These are phyloP conservation scores for Drosophila bipectinata DNA, from an alignment of 1,140 invertebrate genomes.

Conservation along the genomic window DNA sequence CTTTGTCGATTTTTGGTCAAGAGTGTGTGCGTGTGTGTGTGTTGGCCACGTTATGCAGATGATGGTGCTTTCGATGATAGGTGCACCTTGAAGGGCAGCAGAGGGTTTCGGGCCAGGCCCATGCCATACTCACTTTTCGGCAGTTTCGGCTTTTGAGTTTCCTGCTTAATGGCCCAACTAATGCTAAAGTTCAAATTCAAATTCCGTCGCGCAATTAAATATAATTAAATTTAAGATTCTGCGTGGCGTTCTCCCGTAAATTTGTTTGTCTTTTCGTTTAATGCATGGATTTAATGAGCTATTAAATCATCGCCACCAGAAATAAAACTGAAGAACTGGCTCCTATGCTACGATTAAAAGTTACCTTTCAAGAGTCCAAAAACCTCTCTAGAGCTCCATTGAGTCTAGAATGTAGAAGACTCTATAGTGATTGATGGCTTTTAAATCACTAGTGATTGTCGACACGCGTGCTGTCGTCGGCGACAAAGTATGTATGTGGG, in stretches of 20 bases:
- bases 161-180: slow-evolving; percentile 57
- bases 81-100: slow-evolving; percentile 51
- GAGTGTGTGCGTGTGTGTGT: slow-evolving; percentile 1
- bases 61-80: slow-evolving; percentile 24
- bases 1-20: slow-evolving; percentile 32
- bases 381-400: slow-evolving; percentile 7
- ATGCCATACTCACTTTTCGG: slow-evolving; percentile 7
- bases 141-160: slow-evolving; percentile 26
- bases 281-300: slow-evolving; percentile 54
- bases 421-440: slow-evolving; percentile 13
- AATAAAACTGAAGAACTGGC: too few species aligned
- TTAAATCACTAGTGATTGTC: slow-evolving; percentile 5
- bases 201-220: slow-evolving; percentile 67
- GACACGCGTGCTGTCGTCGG: neutral
- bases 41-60: slow-evolving; percentile 24
- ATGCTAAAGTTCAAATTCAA: slow-evolving; percentile 62
- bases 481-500: neutral
- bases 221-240: slow-evolving; percentile 40
- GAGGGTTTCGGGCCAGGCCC: slow-evolving; percentile 2
- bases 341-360: neutral
- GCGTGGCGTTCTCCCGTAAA: slow-evolving; percentile 13
- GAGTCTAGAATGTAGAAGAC: slow-evolving; percentile 3
- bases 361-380: neutral
- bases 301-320: slow-evolving; percentile 43
- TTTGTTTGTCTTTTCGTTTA: slow-evolving; percentile 35